Conservation (phyloP, 2,113 vertebrate species). For the Columbina picui region DNA sequence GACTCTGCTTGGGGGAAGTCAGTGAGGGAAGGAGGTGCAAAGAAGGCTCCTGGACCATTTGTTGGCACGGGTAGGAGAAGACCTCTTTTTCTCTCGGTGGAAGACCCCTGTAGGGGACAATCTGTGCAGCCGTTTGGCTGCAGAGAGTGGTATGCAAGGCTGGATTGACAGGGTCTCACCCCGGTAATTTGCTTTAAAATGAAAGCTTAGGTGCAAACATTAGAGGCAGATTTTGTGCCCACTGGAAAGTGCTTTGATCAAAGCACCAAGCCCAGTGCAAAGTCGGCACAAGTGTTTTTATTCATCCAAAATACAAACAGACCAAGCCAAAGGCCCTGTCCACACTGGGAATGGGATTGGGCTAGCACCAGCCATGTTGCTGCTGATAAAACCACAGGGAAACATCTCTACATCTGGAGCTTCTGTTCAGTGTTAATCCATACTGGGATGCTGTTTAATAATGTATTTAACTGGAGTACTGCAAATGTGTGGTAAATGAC, state of each 20-base stretch:
- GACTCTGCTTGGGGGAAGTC: rapidly evolving
- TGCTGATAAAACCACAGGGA: slow-evolving; percentile 52
- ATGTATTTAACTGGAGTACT: slow-evolving; percentile 37
- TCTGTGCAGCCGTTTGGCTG: not conserved
- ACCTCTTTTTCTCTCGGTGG: not conserved
- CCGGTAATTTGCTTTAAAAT: not conserved
- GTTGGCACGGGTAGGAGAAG: not conserved
- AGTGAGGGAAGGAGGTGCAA: not conserved
- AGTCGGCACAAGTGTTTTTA: not conserved
- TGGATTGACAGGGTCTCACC: slow-evolving; percentile 8
- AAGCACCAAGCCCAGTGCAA: not conserved
- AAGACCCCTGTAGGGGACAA: not conserved
- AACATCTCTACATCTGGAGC: slow-evolving; percentile 53
- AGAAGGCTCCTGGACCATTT: not conserved
- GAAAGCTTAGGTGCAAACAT: slow-evolving; percentile 35
- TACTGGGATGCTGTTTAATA: slow-evolving; percentile 43
- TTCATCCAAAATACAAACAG: slow-evolving; percentile 46
- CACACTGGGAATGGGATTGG: slow-evolving; percentile 8
- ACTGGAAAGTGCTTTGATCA: slow-evolving; percentile 35
- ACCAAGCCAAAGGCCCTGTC: slow-evolving; percentile 36
- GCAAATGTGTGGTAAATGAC: slow-evolving; percentile 18
- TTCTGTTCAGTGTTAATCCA: slow-evolving; percentile 46
- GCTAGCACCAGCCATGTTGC: slow-evolving; percentile 3
- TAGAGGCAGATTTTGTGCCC: slow-evolving; percentile 6
- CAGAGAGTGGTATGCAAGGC: not conserved